A percentile compares a stretch with the other conserved stretches of the same genome.
Conservation (phyloP, 2,888 invertebrate genomes). For the Ennomos erosarius region DNA sequence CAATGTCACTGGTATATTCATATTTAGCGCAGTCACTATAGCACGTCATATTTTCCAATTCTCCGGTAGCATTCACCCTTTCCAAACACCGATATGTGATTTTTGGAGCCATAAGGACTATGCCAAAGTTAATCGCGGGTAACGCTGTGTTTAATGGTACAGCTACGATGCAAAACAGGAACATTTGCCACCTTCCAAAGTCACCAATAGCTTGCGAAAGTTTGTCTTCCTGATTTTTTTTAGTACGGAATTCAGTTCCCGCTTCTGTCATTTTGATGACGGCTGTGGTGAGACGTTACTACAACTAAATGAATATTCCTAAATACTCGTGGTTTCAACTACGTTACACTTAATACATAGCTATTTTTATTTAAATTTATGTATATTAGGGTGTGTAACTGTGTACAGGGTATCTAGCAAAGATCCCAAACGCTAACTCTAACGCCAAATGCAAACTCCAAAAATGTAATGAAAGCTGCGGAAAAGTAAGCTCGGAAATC, state of each 20-base stretch:
- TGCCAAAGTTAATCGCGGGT: slow-evolving; percentile 84
- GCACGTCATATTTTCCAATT: slow-evolving; percentile 69
- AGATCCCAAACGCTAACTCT: no score
- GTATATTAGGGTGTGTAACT: no score
- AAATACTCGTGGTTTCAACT: no score
- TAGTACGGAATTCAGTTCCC: background rate
- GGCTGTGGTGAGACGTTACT: no score
- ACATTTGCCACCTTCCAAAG: slow-evolving; percentile 87
- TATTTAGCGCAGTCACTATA: slow-evolving; percentile 78
- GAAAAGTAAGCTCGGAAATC: no score
- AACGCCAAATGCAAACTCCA: no score
- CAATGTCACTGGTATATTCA: slow-evolving; percentile 85
- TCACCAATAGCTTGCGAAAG: slow-evolving; percentile 53
- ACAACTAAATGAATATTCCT: no score
- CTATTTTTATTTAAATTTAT: no score
- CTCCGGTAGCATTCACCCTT: slow-evolving; percentile 46
- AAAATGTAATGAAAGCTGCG: no score
- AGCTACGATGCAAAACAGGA: slow-evolving; percentile 84
- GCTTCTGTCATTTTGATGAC: no score
- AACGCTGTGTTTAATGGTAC: slow-evolving; percentile 66
- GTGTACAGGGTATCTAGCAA: no score
- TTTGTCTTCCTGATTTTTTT: slow-evolving; percentile 37
- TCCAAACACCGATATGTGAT: slow-evolving; percentile 75
- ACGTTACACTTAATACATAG: no score
- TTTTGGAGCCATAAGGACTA: slow-evolving; percentile 89